These are phyloP conservation scores for Eristalis arbustorum DNA, from an alignment of 2,888 invertebrate species.

Conservation along the genomic window DNA sequence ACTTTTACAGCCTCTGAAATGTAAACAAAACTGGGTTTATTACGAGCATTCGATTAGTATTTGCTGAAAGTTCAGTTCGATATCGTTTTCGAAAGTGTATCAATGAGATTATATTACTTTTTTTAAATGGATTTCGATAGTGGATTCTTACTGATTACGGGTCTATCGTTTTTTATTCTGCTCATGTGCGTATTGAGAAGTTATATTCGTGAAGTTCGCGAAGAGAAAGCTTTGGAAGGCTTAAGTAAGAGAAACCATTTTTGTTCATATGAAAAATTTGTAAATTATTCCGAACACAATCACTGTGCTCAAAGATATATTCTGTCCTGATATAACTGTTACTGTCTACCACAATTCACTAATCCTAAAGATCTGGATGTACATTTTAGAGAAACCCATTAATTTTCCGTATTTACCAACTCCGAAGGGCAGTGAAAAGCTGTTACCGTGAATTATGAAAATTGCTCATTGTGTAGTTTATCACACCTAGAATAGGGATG, in stretches of 20 bases:
- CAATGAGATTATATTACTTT: not conserved
- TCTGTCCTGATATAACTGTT: too few relatives aligned
- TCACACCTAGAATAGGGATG: too few relatives aligned
- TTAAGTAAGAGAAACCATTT: not conserved
- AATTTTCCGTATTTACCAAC: too few relatives aligned
- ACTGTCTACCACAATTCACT: too few relatives aligned
- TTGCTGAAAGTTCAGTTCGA: not conserved
- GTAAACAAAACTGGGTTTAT: not conserved
- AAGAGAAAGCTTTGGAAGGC: constrained; percentile 8
- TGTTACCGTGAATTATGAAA: too few relatives aligned
- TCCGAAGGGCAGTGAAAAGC: too few relatives aligned
- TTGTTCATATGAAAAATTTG: not conserved
- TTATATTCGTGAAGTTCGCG: constrained; percentile 25
- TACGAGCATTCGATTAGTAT: not conserved
- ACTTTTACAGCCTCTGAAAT: not conserved
- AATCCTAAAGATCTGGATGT: too few relatives aligned
- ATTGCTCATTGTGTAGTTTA: too few relatives aligned
- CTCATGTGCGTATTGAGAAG: constrained; percentile 23
- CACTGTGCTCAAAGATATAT: too few relatives aligned
- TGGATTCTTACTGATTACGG: constrained; percentile 9
- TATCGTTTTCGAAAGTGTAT: not conserved
- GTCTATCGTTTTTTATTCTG: constrained; percentile 29
- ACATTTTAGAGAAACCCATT: too few relatives aligned
- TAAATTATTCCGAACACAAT: too few relatives aligned
- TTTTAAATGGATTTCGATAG: constrained; percentile 24